These are phyloP conservation scores for Chaetodon auriga DNA, from an alignment of 2,113 vertebrate species.

Conservation along the genomic window DNA sequence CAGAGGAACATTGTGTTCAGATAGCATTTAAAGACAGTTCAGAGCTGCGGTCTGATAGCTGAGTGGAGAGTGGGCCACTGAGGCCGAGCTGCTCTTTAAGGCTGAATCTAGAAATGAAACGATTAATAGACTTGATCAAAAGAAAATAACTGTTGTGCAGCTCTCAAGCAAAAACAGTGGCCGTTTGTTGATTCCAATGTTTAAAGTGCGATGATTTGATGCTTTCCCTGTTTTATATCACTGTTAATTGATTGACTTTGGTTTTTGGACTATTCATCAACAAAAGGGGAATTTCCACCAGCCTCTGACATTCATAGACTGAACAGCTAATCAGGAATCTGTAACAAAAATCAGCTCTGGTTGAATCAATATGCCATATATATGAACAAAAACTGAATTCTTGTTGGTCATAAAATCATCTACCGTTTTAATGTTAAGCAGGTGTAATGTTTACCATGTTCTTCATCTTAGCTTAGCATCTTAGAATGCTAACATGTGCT, in stretches of 20 bases:
- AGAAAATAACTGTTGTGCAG: too few species aligned
- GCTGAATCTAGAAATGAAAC: background rate
- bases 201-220: background rate
- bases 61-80: background rate
- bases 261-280: background rate
- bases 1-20: constrained; percentile 46
- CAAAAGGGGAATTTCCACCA: background rate
- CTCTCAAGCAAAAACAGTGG: background rate
- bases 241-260: background rate
- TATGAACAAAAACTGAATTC: too few species aligned
- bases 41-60: constrained; percentile 4
- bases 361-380: too few species aligned
- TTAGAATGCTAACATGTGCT: too few species aligned
- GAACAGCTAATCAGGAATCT: too few species aligned
- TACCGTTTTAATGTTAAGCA: too few species aligned
- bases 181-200: background rate
- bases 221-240: background rate
- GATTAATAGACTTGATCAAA: background rate
- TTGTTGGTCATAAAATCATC: too few species aligned
- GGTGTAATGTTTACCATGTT: too few species aligned
- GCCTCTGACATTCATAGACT: too few species aligned
- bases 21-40: constrained; percentile 22
- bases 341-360: too few species aligned
- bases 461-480: too few species aligned
- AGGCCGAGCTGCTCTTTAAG: constrained; percentile 1